Conservation (phyloP, 2,888 invertebrate species). For the Plemyria rubiginata region DNA sequence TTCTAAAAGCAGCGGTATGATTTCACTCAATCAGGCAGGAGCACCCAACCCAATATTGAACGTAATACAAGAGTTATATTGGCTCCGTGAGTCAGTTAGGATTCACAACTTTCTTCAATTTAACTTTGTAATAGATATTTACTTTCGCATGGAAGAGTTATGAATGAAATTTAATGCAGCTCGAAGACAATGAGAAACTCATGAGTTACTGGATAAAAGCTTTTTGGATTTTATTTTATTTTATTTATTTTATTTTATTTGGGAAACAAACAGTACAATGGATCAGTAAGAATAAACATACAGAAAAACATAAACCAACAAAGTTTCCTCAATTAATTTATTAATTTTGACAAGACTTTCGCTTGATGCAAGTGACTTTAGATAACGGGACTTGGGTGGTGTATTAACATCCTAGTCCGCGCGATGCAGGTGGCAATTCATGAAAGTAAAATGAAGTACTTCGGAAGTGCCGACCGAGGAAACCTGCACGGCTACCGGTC, state of each 20-base stretch:
- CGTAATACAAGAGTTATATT: slow-evolving; percentile 18
- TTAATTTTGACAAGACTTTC: too few species aligned
- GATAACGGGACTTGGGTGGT: background rate
- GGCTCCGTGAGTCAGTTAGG: slow-evolving; percentile 13
- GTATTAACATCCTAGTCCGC: slow-evolving; percentile 1
- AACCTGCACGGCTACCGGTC: slow-evolving; percentile 17
- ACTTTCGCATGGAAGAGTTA: slow-evolving; percentile 3
- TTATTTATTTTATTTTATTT: too few species aligned
- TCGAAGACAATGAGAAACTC: background rate
- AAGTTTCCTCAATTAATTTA: too few species aligned
- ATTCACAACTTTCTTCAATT: slow-evolving; percentile 17
- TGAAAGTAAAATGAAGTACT: slow-evolving; percentile 24
- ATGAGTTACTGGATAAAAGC: background rate
- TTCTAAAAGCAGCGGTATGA: background rate
- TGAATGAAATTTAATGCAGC: slow-evolving; percentile 1
- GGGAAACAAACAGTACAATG: too few species aligned
- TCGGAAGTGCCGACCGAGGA: slow-evolving; percentile 26
- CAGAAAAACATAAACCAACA: too few species aligned
- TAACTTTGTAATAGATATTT: slow-evolving; percentile 19
- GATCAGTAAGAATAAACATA: too few species aligned
- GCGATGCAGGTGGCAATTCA: slow-evolving; percentile 16
- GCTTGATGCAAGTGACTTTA: background rate
- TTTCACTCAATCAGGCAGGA: background rate
- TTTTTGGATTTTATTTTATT: background rate
- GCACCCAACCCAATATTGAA: background rate